Percentiles rank a stretch among this genome's conserved stretches.
These are phyloP conservation scores for Fundulus diaphanus DNA, from an alignment of 2,797 vertebrate genomes.

Conservation along the genomic window DNA sequence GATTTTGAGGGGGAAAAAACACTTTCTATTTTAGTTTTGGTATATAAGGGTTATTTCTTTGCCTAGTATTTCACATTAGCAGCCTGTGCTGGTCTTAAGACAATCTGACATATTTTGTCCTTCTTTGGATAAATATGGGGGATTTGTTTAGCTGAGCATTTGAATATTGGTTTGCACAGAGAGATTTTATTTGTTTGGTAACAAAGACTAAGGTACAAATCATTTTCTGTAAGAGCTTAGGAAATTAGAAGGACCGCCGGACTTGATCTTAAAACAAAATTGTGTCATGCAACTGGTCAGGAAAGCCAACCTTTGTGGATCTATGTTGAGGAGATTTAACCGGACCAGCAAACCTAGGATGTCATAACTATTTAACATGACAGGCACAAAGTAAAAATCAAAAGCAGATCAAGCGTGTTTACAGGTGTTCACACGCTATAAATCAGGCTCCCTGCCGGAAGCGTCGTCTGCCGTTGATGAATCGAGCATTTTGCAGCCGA, in stretches of 20 bases:
- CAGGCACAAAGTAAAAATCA: not conserved
- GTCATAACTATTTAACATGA: not conserved
- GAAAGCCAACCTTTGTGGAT: not conserved
- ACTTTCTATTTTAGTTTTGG: no score
- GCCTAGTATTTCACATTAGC: no score
- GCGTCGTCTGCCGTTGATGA: slow-evolving; percentile 11
- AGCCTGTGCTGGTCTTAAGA: no score
- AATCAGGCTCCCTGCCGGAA: slow-evolving; percentile 5
- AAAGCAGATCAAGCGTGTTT: not conserved
- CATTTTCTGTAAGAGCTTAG: not conserved
- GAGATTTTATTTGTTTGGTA: not conserved
- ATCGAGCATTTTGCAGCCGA: slow-evolving; percentile 28
- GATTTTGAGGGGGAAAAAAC: no score
- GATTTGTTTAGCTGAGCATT: no score
- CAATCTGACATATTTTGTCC: no score
- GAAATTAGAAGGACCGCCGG: not conserved
- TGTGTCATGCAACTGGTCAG: not conserved
- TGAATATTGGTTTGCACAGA: not conserved
- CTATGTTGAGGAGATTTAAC: not conserved
- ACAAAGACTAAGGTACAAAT: not conserved
- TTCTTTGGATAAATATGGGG: no score
- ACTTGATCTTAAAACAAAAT: not conserved
- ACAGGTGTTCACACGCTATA: not conserved
- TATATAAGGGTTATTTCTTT: no score
- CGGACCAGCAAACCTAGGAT: not conserved